Conservation (phyloP, 1,140 invertebrate species). For the Delia radicum region DNA sequence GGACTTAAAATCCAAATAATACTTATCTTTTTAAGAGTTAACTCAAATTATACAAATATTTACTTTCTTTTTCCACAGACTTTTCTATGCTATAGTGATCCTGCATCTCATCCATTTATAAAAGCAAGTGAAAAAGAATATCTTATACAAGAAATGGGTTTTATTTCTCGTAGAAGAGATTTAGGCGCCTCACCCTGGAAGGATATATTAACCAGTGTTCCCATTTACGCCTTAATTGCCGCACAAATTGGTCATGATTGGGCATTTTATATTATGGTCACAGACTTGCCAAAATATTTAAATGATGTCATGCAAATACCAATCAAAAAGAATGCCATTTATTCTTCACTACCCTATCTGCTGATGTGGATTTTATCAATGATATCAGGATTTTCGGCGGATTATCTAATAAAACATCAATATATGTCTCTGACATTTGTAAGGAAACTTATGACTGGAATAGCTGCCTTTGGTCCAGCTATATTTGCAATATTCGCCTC, state of each 20-base stretch:
- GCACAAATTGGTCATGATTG: constrained; percentile 85
- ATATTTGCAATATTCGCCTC: constrained; percentile 78
- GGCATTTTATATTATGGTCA: constrained; percentile 92
- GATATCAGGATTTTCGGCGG: constrained; percentile 66
- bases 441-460: constrained; percentile 73
- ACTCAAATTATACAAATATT: no score
- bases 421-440: constrained; percentile 63
- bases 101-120: constrained; percentile 80
- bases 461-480: constrained; percentile 73
- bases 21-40: not conserved
- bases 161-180: constrained; percentile 55
- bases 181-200: constrained; percentile 69
- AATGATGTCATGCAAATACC: constrained; percentile 81
- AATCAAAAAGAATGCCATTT: constrained; percentile 69
- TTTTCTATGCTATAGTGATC: constrained; percentile 73
- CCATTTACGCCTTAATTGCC: constrained; percentile 72
- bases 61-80: not conserved
- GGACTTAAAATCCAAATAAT: not conserved
- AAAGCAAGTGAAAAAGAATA: constrained; percentile 75
- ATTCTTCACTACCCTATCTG: constrained; percentile 70
- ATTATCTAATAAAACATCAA: constrained; percentile 64
- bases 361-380: constrained; percentile 73
- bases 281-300: constrained; percentile 91
- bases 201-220: constrained; percentile 71
- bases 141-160: constrained; percentile 66